Evolutionary conservation across 2,797 vertebrate genomes (phyloP).

Genomic region (Scolopax bukidnonensis): DNA sequence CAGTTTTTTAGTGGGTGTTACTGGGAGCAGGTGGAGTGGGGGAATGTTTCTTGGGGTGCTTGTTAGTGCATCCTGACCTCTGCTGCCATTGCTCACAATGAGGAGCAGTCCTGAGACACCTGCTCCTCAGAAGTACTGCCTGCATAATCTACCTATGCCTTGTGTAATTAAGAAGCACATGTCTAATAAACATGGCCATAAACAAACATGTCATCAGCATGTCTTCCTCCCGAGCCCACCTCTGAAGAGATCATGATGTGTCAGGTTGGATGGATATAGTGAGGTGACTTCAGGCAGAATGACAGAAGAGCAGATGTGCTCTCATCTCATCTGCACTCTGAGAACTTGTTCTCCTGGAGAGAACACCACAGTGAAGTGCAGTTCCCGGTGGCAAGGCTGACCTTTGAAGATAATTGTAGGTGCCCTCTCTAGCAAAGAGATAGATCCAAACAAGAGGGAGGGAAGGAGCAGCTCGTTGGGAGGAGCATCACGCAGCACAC

Average conservation of each 20-base stretch:
- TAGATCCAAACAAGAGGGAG: neutral
- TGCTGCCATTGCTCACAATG: neutral
- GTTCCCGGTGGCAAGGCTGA: neutral
- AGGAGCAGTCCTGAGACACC: rapidly evolving
- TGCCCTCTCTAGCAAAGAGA: neutral
- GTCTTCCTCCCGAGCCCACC: rapidly evolving
- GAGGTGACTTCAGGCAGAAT: neutral
- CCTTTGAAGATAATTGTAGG: neutral
- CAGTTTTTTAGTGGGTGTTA: neutral
- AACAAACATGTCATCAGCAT: neutral
- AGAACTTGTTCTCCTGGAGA: neutral
- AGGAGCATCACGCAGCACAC: neutral
- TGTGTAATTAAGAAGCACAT: neutral
- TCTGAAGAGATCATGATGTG: neutral
- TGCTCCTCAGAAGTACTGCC: neutral
- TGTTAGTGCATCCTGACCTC: neutral
- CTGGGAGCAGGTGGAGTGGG: neutral
- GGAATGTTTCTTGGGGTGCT: neutral
- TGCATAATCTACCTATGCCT: neutral
- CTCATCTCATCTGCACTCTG: neutral
- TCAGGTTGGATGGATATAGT: neutral
- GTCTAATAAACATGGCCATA: neutral
- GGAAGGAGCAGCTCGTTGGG: rapidly evolving
- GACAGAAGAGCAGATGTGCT: neutral
- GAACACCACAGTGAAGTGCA: neutral